Percentiles rank a stretch among this genome's conserved stretches.
These are phyloP conservation scores for Acronicta aceris DNA, from an alignment of 2,888 invertebrate species.

Conservation along the genomic window DNA sequence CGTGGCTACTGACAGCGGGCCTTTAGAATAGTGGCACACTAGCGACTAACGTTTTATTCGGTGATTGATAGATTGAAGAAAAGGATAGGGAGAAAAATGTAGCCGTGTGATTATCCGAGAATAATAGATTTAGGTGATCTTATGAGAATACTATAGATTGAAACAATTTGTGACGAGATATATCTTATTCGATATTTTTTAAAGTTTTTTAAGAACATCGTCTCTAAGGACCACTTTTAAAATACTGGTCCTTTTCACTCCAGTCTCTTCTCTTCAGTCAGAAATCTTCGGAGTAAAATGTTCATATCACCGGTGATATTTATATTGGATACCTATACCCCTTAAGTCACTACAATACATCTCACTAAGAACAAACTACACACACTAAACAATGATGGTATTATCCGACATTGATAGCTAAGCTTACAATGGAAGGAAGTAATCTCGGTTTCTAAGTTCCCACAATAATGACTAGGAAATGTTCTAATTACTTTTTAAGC, in stretches of 20 bases:
- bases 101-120: background rate
- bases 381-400: background rate
- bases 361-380: background rate
- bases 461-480: too few relatives aligned
- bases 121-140: background rate
- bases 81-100: background rate
- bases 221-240: background rate
- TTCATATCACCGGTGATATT: background rate
- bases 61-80: background rate
- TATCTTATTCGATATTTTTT: too few relatives aligned
- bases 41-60: constrained; percentile 15
- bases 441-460: background rate
- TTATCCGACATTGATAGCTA: background rate
- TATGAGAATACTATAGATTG: too few relatives aligned
- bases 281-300: too few relatives aligned
- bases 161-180: too few relatives aligned
- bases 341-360: too few relatives aligned
- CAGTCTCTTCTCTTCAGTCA: too few relatives aligned
- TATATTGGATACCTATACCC: too few relatives aligned
- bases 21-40: constrained; percentile 32
- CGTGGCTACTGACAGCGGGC: constrained; percentile 43
- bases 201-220: too few relatives aligned
- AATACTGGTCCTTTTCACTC: background rate
- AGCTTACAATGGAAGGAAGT: background rate
- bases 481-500: too few relatives aligned